These are phyloP conservation scores for Epicauta chinensis DNA, from an alignment of 1,140 invertebrate species.

Conservation along the genomic window DNA sequence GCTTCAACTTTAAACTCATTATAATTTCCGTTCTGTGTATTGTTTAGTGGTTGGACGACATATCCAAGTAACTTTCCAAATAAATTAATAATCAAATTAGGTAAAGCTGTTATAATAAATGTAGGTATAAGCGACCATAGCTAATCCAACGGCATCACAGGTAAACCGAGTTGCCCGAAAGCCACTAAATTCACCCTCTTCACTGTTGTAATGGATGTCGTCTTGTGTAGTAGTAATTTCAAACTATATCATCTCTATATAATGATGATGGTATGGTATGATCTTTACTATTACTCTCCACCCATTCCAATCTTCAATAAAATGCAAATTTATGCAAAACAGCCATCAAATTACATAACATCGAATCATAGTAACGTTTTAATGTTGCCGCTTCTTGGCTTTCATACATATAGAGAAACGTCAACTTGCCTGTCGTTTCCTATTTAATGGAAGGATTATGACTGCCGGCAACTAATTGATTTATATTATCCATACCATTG, in stretches of 20 bases:
- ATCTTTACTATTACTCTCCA: slow-evolving; percentile 8
- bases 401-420: no score
- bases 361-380: slow-evolving; percentile 13
- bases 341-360: slow-evolving; percentile 39
- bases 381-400: no score
- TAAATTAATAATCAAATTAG: slow-evolving; percentile 18
- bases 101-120: slow-evolving; percentile 16
- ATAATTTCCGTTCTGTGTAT: slow-evolving; percentile 9
- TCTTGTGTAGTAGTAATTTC: slow-evolving; percentile 17
- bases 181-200: slow-evolving; percentile 26
- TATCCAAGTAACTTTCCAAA: slow-evolving; percentile 9
- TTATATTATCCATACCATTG: no score
- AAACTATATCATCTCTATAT: slow-evolving; percentile 13
- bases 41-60: slow-evolving; percentile 3
- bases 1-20: slow-evolving; percentile 7
- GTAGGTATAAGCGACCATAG: slow-evolving; percentile 15
- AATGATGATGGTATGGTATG: not conserved
- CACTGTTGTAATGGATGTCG: slow-evolving; percentile 23
- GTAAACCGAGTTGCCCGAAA: slow-evolving; percentile 24
- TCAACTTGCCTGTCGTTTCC: no score
- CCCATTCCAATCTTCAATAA: slow-evolving; percentile 29
- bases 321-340: slow-evolving; percentile 40
- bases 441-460: no score
- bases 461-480: no score
- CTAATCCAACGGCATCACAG: slow-evolving; percentile 23